These are phyloP conservation scores for Meleagris gallopavo DNA, from an alignment of 2,113 vertebrate genomes.

Conservation along the genomic window DNA sequence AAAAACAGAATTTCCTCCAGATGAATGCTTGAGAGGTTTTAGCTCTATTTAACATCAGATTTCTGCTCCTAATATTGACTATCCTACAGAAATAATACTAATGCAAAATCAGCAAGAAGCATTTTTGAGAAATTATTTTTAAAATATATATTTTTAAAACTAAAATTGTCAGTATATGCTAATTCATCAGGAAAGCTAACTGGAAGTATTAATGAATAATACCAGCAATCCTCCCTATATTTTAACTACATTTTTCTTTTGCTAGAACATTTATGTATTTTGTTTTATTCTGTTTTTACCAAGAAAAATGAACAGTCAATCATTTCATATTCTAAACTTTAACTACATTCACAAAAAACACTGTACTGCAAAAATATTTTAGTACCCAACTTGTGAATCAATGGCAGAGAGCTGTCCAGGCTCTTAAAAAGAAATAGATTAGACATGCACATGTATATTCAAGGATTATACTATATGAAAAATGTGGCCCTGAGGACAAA, in stretches of 20 bases:
- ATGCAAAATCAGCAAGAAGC: background rate
- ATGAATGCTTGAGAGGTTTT: background rate
- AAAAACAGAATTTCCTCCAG: background rate
- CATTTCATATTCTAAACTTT: background rate
- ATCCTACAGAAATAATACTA: background rate
- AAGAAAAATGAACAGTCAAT: background rate
- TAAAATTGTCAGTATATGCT: constrained; percentile 76
- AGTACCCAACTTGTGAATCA: background rate
- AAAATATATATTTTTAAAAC: constrained; percentile 16
- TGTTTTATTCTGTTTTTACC: background rate
- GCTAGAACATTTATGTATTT: background rate
- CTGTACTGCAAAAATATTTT: background rate
- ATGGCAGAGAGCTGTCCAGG: background rate
- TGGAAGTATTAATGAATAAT: constrained; percentile 72
- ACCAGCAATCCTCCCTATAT: constrained; percentile 9
- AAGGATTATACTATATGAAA: background rate
- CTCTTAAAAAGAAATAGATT: background rate
- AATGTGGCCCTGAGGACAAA: background rate
- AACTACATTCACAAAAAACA: background rate
- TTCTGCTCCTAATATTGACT: background rate
- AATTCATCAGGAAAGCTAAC: constrained; percentile 81
- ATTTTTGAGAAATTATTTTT: background rate
- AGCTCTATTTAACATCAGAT: background rate
- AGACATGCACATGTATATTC: background rate
- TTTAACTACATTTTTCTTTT: constrained; percentile 32